Evolutionary conservation across 2,888 invertebrate genomes (phyloP).

Genomic region (Pheosia gnoma): DNA sequence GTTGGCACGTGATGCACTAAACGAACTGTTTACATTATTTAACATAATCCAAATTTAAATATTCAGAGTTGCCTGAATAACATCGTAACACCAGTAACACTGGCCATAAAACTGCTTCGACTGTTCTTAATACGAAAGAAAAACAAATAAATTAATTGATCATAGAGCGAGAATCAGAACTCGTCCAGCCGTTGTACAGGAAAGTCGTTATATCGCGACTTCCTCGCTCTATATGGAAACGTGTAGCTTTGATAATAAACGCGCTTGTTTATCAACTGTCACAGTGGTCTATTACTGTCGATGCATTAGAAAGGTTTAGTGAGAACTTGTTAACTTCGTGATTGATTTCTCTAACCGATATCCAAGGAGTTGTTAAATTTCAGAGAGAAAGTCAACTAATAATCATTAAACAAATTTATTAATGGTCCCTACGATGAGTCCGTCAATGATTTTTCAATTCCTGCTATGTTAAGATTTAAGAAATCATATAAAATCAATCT

Average conservation of each 20-base stretch:
- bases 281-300: slow-evolving; percentile 7
- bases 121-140: slow-evolving; percentile 4
- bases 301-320: slow-evolving; percentile 3
- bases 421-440: not conserved
- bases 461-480: too few species aligned
- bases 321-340: slow-evolving; percentile 4
- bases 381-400: not conserved
- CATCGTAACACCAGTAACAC: not conserved
- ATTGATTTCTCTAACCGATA: slow-evolving; percentile 6
- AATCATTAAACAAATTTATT: not conserved
- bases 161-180: not conserved
- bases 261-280: slow-evolving; percentile 8
- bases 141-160: not conserved
- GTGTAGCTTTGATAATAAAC: slow-evolving; percentile 9
- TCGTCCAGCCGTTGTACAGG: slow-evolving; percentile 2
- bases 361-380: not conserved
- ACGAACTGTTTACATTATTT: not conserved
- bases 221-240: slow-evolving; percentile 7
- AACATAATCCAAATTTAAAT: slow-evolving; percentile 4
- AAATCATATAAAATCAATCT: too few species aligned
- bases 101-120: not conserved
- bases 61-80: not conserved
- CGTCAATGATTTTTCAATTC: too few species aligned
- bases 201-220: slow-evolving; percentile 6
- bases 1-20: not conserved